These are phyloP conservation scores for Eulithis testata DNA, from an alignment of 2,888 invertebrate species.

Conservation along the genomic window DNA sequence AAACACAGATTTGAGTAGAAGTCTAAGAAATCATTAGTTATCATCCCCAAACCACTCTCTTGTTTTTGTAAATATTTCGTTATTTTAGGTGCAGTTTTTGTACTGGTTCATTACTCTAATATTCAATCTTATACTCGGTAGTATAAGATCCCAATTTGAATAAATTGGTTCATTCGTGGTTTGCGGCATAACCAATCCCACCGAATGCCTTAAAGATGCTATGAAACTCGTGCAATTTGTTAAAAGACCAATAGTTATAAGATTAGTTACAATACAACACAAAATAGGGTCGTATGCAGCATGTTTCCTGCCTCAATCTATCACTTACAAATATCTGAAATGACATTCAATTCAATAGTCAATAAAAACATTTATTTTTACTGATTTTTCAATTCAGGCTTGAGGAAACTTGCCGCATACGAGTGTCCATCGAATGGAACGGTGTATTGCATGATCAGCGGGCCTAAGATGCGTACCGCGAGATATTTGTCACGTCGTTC, in stretches of 20 bases:
- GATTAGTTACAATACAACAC: background rate
- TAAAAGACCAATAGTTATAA: background rate
- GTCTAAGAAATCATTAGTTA: background rate
- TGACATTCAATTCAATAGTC: too few relatives aligned
- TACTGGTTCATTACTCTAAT: conserved; percentile 17
- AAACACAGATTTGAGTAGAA: background rate
- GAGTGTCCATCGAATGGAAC: background rate
- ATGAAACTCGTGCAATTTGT: conserved; percentile 35
- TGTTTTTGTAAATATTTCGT: conserved; percentile 23
- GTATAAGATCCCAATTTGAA: conserved; percentile 8
- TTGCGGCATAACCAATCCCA: conserved; percentile 53
- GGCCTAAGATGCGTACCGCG: too few relatives aligned
- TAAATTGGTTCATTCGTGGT: conserved; percentile 10
- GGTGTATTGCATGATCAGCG: conserved; percentile 28
- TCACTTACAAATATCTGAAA: too few relatives aligned
- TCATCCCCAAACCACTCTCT: conserved; percentile 17
- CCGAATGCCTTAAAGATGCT: conserved; percentile 52
- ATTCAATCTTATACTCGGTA: conserved; percentile 15
- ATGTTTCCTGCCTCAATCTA: background rate
- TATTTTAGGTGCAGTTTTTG: conserved; percentile 8
- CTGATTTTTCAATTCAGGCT: too few relatives aligned
- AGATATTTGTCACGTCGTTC: too few relatives aligned
- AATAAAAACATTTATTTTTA: too few relatives aligned
- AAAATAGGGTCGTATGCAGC: background rate
- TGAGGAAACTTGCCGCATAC: too few relatives aligned